A percentile compares a stretch with the other conserved stretches of the same genome.
Evolutionary conservation across 1,140 invertebrate species (phyloP).

Genomic region (Nephila pilipes): DNA sequence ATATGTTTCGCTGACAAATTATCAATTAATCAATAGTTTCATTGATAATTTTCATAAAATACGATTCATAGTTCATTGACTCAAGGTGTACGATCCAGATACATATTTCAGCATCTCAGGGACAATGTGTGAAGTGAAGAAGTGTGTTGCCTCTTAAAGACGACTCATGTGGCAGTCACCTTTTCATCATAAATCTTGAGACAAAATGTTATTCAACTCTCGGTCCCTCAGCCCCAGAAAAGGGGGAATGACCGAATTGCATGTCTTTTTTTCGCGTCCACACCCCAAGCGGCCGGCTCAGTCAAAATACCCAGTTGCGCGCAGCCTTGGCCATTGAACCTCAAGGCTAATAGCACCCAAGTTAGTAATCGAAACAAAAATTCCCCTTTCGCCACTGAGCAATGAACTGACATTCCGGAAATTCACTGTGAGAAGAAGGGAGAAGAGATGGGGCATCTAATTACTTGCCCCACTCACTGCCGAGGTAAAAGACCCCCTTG

Average conservation of each 20-base stretch:
- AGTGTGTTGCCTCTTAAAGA: too few relatives aligned
- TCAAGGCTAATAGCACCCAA: conserved; percentile 54
- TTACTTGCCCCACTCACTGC: conserved; percentile 8
- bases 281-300: not conserved
- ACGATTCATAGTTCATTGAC: too few relatives aligned
- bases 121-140: not conserved
- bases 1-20: too few relatives aligned
- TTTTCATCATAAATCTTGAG: conserved; percentile 12
- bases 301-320: conserved; percentile 27
- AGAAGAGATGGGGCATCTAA: not conserved
- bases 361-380: conserved; percentile 33
- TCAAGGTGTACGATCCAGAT: not conserved
- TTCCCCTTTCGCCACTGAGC: not conserved
- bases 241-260: conserved; percentile 49
- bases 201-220: conserved; percentile 15
- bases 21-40: too few relatives aligned
- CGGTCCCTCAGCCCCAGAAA: conserved; percentile 35
- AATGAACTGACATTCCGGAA: conserved; percentile 54
- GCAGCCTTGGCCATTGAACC: conserved; percentile 50
- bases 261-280: not conserved
- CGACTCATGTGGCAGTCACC: not conserved
- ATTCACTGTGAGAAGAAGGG: conserved; percentile 18
- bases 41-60: too few relatives aligned
- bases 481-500: conserved; percentile 27
- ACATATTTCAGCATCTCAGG: not conserved